Percentiles rank a stretch among this genome's conserved stretches.
Evolutionary conservation across 2,113 vertebrate species (phyloP).

Genomic region (Hepsetus odoe): DNA sequence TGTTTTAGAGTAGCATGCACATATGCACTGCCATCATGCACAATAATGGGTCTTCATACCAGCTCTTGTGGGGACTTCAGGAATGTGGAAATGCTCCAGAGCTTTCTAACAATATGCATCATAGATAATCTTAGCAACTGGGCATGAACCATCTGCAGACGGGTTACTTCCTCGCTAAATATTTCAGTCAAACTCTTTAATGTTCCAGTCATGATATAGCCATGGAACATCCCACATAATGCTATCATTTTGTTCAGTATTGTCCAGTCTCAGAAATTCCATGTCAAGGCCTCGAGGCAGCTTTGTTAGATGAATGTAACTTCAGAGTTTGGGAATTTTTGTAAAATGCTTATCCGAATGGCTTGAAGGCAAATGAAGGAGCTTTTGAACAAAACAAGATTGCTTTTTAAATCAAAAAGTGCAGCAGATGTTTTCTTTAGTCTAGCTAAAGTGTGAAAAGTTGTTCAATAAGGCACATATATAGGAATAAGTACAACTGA

Average conservation of each 20-base stretch:
- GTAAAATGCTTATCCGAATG: constrained; percentile 23
- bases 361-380: background rate
- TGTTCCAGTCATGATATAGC: constrained; percentile 17
- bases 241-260: constrained; percentile 22
- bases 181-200: constrained; percentile 28
- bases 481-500: no score
- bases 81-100: constrained; percentile 2
- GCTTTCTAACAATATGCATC: background rate
- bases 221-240: constrained; percentile 4
- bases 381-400: constrained; percentile 31
- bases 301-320: constrained; percentile 22
- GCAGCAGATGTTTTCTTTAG: background rate
- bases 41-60: constrained; percentile 14
- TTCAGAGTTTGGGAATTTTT: background rate
- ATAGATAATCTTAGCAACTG: background rate
- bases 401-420: constrained; percentile 2
- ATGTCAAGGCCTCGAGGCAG: background rate
- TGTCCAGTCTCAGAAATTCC: constrained; percentile 13
- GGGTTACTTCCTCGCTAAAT: background rate
- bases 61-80: constrained; percentile 21
- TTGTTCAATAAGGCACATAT: no score
- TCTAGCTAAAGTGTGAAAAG: background rate
- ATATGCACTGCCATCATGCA: constrained; percentile 23
- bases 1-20: no score
- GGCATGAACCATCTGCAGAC: background rate